phyloP scores from a whole-genome alignment of 2,888 invertebrate species.

The Trypoxylon attenuatum region DNA sequence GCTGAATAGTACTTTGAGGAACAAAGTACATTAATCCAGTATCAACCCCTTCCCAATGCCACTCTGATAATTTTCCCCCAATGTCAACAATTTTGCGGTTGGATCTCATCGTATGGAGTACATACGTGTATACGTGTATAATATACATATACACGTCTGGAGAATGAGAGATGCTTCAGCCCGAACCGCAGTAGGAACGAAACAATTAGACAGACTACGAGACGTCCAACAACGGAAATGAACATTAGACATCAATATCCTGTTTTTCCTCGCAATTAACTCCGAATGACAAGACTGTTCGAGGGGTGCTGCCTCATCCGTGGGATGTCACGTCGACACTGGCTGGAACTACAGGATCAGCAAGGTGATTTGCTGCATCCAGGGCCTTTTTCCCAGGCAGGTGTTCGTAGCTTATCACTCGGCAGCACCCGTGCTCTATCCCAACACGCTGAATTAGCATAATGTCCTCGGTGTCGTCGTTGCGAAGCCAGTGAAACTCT shows the following conservation, averaged over 20 bases:
- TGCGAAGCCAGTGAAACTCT: constrained; percentile 44
- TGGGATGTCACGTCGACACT: not conserved
- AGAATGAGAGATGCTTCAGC: no score
- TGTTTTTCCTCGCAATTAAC: constrained; percentile 38
- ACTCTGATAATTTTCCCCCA: no score
- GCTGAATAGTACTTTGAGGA: constrained; percentile 9
- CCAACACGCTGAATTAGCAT: constrained; percentile 62
- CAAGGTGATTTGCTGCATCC: not conserved
- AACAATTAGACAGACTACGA: no score
- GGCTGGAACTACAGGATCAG: not conserved
- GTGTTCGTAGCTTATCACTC: constrained; percentile 44
- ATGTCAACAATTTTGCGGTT: no score
- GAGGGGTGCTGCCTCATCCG: not conserved
- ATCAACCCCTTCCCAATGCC: no score
- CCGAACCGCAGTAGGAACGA: no score
- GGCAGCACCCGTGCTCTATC: constrained; percentile 32
- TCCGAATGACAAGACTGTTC: constrained; percentile 28
- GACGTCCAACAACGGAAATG: no score
- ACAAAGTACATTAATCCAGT: not conserved
- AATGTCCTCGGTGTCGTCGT: constrained; percentile 50
- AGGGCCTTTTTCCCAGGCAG: constrained; percentile 2
- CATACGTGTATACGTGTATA: no score
- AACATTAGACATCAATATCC: constrained; percentile 5
- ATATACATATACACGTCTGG: no score
- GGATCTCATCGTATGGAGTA: no score